Conservation (phyloP, 2,888 invertebrate genomes). For the Taphrorychus bicolor region DNA sequence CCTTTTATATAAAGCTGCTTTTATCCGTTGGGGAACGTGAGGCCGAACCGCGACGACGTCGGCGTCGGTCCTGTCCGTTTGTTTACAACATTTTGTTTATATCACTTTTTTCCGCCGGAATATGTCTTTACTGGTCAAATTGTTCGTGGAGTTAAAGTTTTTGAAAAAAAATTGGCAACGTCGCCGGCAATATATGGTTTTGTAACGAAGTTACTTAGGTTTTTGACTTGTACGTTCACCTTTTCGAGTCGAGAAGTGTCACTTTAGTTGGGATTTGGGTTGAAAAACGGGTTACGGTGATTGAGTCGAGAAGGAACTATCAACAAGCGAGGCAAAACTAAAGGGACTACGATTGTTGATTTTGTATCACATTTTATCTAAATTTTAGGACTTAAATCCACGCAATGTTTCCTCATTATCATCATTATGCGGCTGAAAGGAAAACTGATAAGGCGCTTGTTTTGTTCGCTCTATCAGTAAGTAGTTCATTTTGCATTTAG, state of each 20-base stretch:
- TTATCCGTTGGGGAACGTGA: slow-evolving; percentile 15
- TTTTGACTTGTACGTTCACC: slow-evolving; percentile 28
- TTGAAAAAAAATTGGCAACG: slow-evolving; percentile 7
- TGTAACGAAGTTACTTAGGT: slow-evolving; percentile 24
- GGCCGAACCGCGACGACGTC: neutral
- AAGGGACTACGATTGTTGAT: too few species aligned
- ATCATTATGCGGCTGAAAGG: neutral
- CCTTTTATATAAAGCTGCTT: slow-evolving; percentile 41
- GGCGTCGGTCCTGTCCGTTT: neutral
- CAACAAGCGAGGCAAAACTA: too few species aligned
- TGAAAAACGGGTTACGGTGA: neutral
- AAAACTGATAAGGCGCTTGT: neutral
- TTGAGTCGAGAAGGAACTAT: neutral
- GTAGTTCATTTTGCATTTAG: neutral
- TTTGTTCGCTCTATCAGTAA: neutral
- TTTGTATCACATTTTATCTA: neutral
- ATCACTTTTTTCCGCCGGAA: neutral
- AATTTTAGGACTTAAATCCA: neutral
- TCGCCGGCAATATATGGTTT: slow-evolving; percentile 3
- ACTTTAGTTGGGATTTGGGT: neutral
- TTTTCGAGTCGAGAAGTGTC: neutral
- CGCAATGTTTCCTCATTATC: slow-evolving; percentile 3
- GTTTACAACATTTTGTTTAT: neutral
- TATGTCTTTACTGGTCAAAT: too few species aligned
- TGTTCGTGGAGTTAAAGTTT: too few species aligned